These are phyloP conservation scores for Hyposmocoma kahamanoa DNA, from an alignment of 1,140 invertebrate species.

Conservation along the genomic window DNA sequence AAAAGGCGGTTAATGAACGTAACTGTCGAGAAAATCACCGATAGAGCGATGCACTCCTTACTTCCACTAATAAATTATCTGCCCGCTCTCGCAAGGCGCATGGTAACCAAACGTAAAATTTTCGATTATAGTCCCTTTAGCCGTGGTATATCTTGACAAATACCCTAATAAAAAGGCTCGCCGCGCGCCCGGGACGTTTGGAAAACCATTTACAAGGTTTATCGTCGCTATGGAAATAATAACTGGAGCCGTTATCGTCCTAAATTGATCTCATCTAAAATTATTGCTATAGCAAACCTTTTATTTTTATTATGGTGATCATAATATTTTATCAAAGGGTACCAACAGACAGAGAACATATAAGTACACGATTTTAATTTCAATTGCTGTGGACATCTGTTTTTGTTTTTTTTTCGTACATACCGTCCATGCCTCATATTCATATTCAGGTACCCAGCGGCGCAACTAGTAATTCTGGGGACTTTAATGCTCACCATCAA, in stretches of 20 bases:
- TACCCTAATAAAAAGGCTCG: conserved; percentile 66
- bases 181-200: conserved; percentile 55
- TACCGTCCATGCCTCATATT: too few relatives aligned
- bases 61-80: neutral
- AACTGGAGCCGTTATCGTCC: conserved; percentile 64
- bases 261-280: conserved; percentile 70
- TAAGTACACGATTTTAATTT: too few relatives aligned
- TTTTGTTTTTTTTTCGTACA: too few relatives aligned
- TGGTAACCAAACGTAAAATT: conserved; percentile 60
- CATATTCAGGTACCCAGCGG: too few relatives aligned
- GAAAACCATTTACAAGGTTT: conserved; percentile 71
- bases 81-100: conserved; percentile 32
- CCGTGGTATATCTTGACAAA: conserved; percentile 65
- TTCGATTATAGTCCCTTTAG: conserved; percentile 60
- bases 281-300: conserved; percentile 62
- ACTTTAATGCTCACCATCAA: too few relatives aligned
- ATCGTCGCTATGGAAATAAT: conserved; percentile 69
- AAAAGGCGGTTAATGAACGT: neutral
- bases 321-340: conserved; percentile 43
- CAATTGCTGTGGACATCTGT: too few relatives aligned
- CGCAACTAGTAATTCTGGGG: too few relatives aligned
- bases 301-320: conserved; percentile 58
- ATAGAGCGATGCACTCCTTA: neutral
- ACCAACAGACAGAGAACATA: too few relatives aligned
- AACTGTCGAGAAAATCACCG: conserved; percentile 1